Evolutionary conservation across 2,797 vertebrate species (phyloP).

Genomic region (Craterocephalus amniculus): DNA sequence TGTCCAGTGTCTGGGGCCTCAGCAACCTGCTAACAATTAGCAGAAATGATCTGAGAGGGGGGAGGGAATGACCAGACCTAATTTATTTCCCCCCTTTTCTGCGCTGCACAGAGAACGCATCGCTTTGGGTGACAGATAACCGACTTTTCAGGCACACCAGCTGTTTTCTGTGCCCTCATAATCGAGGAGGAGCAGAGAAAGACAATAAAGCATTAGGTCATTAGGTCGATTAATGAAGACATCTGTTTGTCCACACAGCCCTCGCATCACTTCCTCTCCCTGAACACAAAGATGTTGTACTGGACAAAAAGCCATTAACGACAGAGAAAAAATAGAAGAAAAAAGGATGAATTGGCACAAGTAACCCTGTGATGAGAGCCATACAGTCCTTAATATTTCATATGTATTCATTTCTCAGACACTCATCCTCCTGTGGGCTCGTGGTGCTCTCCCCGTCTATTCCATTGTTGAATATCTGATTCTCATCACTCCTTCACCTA

Average conservation of each 20-base stretch:
- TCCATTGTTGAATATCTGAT: constrained; percentile 15
- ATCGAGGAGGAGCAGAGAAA: constrained; percentile 51
- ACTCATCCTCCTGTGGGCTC: constrained; percentile 24
- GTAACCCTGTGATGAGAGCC: constrained; percentile 15
- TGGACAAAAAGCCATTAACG: constrained; percentile 37
- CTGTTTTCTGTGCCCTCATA: constrained; percentile 49
- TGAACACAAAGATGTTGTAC: constrained; percentile 57
- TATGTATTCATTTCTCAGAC: constrained; percentile 32
- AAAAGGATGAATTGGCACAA: constrained; percentile 9
- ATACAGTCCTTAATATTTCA: constrained; percentile 10
- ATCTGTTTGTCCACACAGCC: constrained; percentile 60
- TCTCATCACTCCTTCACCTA: constrained; percentile 30
- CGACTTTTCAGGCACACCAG: constrained; percentile 55
- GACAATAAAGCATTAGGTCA: constrained; percentile 54
- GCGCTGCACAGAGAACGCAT: constrained; percentile 20
- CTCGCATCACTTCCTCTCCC: constrained; percentile 20
- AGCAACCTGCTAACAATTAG: constrained; percentile 61
- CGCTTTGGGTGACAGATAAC: constrained; percentile 48
- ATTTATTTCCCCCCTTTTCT: constrained; percentile 8
- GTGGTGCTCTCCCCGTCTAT: constrained; percentile 5
- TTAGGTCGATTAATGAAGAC: constrained; percentile 56
- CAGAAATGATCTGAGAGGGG: constrained; percentile 32
- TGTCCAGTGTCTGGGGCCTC: constrained; percentile 14
- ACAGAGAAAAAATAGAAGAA: constrained; percentile 46
- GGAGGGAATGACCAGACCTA: constrained; percentile 2